Percentiles rank a stretch among this genome's conserved stretches.
Conservation (phyloP, 2,113 vertebrate species). For the Noturus placidus region DNA sequence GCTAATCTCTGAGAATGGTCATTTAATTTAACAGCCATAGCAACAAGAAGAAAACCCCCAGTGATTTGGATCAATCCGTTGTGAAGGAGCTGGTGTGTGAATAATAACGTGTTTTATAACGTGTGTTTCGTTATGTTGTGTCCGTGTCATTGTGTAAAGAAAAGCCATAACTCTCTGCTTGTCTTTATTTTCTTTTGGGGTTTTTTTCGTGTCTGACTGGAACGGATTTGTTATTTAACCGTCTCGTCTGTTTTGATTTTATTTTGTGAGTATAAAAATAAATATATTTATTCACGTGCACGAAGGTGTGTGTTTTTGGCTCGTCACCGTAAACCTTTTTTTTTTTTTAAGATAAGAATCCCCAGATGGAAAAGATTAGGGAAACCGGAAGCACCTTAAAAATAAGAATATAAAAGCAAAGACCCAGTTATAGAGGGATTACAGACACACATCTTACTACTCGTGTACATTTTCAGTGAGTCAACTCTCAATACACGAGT, state of each 20-base stretch:
- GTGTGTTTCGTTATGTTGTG: slow-evolving; percentile 11
- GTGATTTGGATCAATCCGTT: background rate
- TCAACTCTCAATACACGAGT: background rate
- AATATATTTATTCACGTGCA: slow-evolving; percentile 42
- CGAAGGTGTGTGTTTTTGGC: background rate
- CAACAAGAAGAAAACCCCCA: background rate
- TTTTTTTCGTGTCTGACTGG: slow-evolving; percentile 33
- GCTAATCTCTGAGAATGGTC: background rate
- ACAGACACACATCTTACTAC: background rate
- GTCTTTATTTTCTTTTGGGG: slow-evolving; percentile 31
- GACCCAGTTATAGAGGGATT: background rate
- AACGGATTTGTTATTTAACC: slow-evolving; percentile 32
- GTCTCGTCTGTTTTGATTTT: slow-evolving; percentile 20
- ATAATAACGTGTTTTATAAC: background rate
- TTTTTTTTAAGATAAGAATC: too few species aligned
- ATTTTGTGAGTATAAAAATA: slow-evolving; percentile 57
- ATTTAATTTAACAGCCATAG: background rate
- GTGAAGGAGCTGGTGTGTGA: background rate
- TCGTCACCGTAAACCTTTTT: background rate
- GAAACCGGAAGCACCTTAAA: background rate
- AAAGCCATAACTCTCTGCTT: slow-evolving; percentile 26
- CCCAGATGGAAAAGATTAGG: too few species aligned
- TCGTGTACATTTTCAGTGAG: background rate
- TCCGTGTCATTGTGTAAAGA: slow-evolving; percentile 24
- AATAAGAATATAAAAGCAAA: background rate